Base-by-base conservation (phyloP, 1,140 invertebrate species). In the Panonychus citri region DNA sequence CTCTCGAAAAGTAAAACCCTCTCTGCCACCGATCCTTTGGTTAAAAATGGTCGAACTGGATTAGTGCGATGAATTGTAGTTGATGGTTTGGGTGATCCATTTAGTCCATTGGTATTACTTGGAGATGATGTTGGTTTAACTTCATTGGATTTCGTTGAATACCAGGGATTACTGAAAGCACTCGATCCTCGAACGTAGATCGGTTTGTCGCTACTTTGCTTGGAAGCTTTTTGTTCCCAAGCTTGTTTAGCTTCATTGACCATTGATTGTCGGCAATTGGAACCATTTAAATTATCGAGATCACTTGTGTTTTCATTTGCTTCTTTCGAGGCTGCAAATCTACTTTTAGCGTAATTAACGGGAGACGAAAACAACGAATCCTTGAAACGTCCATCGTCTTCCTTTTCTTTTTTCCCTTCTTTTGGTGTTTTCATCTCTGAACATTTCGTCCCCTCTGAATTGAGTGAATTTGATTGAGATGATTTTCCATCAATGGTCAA, bases 1-100 rank as follows among this genome's bases (percentile, higher is more conserved):
- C 84, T 80, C 67, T 91, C 87, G 66, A 90, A 91, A 64, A 89
- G 84, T 53, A 90, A 74, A 30, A 90, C 85, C 30, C 87, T 72
- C 65, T 90, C 87, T 3, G 86, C 86, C 0, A 91, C 87, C 1
- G 85, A 89, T 4, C 86, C 86, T 59, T 85, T 74, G 3, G 85
- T 86, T 15, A 89, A 72, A 66, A 89, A 87, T 2, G 84, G 84
- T 56, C 83, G 71, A n/a, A 85, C 30, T 7, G 30, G 30, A 34
- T 34, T 34, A 34, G 30, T 34, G 0, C 30, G 30, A 12, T 34
- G 30, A 1, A 34, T 34, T 34, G 30, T 34, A 7, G 30, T 34
- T 34, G 30, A 7, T 34, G 30, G 30, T 12, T 12, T 34, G 30
- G 30, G 5, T 34, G 12, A 34, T 12, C 5, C 30, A 12, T 34